Conservation (phyloP, 2,113 vertebrate species). For the Rattus rattus region DNA sequence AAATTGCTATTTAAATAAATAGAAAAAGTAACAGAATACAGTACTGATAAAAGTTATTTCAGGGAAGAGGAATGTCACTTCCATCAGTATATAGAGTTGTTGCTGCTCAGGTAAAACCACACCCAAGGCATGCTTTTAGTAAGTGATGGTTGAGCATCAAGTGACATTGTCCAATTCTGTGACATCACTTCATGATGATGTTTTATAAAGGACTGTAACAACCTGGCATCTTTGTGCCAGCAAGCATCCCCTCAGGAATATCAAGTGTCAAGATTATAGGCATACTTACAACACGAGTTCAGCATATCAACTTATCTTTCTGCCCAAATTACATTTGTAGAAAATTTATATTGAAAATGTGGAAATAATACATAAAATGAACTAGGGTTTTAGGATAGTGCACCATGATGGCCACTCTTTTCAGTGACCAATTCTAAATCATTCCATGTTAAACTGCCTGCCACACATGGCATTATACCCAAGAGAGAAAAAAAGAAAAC, state of each 20-base stretch:
- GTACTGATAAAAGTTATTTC: conserved; percentile 41
- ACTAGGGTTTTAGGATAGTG: background rate
- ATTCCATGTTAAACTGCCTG: background rate
- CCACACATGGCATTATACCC: background rate
- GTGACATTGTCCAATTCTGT: background rate
- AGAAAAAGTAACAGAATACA: background rate
- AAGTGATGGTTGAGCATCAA: background rate
- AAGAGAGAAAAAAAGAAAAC: background rate
- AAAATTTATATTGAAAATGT: conserved; percentile 11
- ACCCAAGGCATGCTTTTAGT: background rate
- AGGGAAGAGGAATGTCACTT: background rate
- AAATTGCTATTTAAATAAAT: conserved; percentile 13
- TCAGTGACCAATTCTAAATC: background rate
- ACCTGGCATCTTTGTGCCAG: conserved; percentile 17
- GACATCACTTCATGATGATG: background rate
- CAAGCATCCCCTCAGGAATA: conserved; percentile 42
- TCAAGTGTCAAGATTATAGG: conserved; percentile 56
- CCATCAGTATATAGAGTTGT: conserved; percentile 25
- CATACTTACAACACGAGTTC: background rate
- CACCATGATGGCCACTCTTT: background rate
- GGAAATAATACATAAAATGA: background rate
- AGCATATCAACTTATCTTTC: background rate
- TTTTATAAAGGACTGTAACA: conserved; percentile 25
- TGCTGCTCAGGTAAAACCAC: background rate
- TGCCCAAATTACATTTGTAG: background rate